Evolutionary conservation across 2,888 invertebrate species (phyloP).

Genomic region (Ormyrus pomaceus): DNA sequence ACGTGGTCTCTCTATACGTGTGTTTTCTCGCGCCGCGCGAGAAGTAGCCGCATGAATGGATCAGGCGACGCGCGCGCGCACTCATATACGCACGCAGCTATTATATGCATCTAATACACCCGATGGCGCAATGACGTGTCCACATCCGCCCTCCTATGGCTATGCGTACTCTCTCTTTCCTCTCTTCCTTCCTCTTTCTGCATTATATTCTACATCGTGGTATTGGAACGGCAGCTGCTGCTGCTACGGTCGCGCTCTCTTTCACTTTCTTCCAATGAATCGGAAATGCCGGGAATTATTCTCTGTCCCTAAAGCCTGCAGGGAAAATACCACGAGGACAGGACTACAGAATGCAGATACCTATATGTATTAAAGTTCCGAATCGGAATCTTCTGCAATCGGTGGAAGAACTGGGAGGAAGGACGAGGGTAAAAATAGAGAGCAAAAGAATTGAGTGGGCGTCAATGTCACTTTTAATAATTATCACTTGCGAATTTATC

Average conservation of each 20-base stretch:
- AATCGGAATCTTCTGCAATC: no score
- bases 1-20: not conserved
- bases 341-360: no score
- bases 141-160: conserved; percentile 18
- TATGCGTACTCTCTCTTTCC: not conserved
- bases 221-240: no score
- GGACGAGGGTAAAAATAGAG: not conserved
- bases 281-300: not conserved
- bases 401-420: not conserved
- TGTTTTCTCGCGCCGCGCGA: conserved; percentile 11
- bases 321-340: no score
- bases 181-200: not conserved
- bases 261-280: not conserved
- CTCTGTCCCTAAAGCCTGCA: not conserved
- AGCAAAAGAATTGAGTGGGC: conserved; percentile 1
- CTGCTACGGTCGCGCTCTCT: not conserved
- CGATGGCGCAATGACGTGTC: conserved; percentile 26
- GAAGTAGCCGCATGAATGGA: conserved; percentile 30
- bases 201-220: no score
- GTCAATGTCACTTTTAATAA: conserved; percentile 4
- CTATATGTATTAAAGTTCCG: no score
- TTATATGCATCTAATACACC: not conserved
- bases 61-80: not conserved
- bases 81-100: not conserved
- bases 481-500: not conserved